A percentile compares a stretch with the other conserved stretches of the same genome.
These are phyloP conservation scores for Notodonta ziczac DNA, from an alignment of 2,888 invertebrate genomes.

Conservation along the genomic window DNA sequence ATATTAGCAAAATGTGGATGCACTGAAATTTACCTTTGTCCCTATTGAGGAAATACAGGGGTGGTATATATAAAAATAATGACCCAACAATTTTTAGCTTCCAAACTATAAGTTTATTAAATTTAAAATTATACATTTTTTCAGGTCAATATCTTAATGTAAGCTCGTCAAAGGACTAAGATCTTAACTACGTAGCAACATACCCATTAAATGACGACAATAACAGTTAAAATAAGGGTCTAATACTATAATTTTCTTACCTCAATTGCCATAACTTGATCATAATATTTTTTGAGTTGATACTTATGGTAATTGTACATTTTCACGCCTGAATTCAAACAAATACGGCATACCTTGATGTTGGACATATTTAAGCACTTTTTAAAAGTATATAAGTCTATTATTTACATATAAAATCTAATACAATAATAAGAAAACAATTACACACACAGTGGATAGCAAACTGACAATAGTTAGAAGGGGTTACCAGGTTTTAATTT, in stretches of 20 bases:
- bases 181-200: not conserved
- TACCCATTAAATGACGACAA: not conserved
- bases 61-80: too few species aligned
- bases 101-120: too few species aligned
- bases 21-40: too few species aligned
- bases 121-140: too few species aligned
- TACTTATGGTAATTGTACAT: slow-evolving; percentile 52
- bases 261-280: slow-evolving; percentile 56
- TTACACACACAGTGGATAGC: not conserved
- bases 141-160: too few species aligned
- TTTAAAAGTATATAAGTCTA: not conserved
- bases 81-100: too few species aligned
- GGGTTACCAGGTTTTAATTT: not conserved
- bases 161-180: too few species aligned
- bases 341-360: slow-evolving; percentile 57
- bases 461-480: not conserved
- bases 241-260: slow-evolving; percentile 44
- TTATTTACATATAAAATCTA: not conserved
- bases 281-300: slow-evolving; percentile 55
- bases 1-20: too few species aligned
- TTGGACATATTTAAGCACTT: slow-evolving; percentile 42
- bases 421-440: not conserved
- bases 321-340: slow-evolving; percentile 53
- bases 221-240: slow-evolving; percentile 4
- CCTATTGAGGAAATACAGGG: too few species aligned